Percentiles rank a stretch among this genome's conserved stretches.
Evolutionary conservation across 2,888 invertebrate genomes (phyloP).

Genomic region (Drosophila differens): DNA sequence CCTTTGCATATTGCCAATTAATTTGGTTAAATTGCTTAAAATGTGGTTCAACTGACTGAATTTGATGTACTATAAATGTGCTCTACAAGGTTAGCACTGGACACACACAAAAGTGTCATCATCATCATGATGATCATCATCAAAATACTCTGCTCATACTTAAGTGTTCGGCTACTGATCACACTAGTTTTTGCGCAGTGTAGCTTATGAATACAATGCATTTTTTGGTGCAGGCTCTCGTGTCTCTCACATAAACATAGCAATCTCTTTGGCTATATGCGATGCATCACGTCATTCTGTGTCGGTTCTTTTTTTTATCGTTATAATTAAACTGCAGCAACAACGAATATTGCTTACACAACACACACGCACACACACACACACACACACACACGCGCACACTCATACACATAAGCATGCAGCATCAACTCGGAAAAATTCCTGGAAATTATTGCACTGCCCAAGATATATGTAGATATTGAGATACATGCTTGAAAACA

Average conservation of each 20-base stretch:
- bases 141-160: neutral
- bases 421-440: constrained; percentile 60
- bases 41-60: constrained; percentile 4
- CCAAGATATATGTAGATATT: constrained; percentile 1
- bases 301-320: constrained; percentile 35
- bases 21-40: constrained; percentile 28
- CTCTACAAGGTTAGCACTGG: constrained; percentile 30
- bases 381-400: constrained; percentile 1
- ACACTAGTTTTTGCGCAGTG: constrained; percentile 33
- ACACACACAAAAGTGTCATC: constrained; percentile 11
- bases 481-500: neutral
- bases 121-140: neutral
- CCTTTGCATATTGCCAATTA: constrained; percentile 32
- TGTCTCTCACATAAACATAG: constrained; percentile 22
- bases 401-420: constrained; percentile 19
- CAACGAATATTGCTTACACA: constrained; percentile 24
- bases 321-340: constrained; percentile 71
- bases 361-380: constrained; percentile 6
- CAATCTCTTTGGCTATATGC: constrained; percentile 47
- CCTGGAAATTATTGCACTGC: constrained; percentile 57
- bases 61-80: constrained; percentile 13
- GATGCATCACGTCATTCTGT: constrained; percentile 72
- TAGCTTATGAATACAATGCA: constrained; percentile 33
- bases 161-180: neutral
- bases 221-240: constrained; percentile 14